Conservation (phyloP, 2,113 vertebrate genomes). For the Propithecus coquereli region DNA sequence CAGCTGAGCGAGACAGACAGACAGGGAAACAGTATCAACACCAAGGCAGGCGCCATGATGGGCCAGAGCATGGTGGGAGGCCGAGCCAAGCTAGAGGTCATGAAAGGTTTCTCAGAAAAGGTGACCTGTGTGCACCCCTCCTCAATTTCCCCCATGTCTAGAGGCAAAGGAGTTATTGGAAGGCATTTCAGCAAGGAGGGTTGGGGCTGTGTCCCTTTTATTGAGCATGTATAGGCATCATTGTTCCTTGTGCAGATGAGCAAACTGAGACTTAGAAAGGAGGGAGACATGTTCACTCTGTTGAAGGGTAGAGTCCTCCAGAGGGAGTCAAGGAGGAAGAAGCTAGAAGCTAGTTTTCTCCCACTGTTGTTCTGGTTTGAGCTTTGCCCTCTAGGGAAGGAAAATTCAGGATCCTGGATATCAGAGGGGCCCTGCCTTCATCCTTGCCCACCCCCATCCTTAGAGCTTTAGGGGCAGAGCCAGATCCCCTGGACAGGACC, state of each 20-base stretch:
- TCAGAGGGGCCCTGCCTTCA: neutral
- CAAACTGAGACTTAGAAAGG: neutral
- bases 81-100: neutral
- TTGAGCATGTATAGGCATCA: neutral
- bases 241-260: neutral
- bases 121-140: neutral
- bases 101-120: neutral
- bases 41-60: accelerated
- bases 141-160: neutral
- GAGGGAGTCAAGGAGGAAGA: neutral
- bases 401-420: neutral
- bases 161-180: neutral
- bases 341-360: neutral
- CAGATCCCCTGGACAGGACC: neutral
- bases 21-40: neutral
- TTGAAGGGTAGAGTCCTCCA: neutral
- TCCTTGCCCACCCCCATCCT: neutral
- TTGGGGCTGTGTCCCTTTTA: neutral
- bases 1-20: neutral
- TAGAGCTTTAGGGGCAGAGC: neutral
- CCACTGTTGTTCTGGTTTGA: neutral
- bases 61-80: neutral
- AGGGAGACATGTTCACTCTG: neutral
- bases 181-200: neutral
- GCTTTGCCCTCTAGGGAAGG: neutral